Conservation (phyloP, 2,797 vertebrate genomes). For the Borostomias antarcticus region DNA sequence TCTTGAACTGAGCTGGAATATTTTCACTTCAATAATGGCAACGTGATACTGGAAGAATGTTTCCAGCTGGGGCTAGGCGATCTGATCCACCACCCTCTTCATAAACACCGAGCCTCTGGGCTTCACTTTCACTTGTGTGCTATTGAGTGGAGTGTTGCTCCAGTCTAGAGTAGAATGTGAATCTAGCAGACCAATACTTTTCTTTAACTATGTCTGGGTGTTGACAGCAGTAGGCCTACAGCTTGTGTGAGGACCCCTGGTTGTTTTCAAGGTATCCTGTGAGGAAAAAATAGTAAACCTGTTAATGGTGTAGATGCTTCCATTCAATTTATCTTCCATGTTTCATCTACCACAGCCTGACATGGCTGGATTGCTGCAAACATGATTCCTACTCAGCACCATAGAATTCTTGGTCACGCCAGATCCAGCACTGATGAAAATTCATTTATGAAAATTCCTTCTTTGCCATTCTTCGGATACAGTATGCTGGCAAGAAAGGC, state of each 20-base stretch:
- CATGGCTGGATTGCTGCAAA: no score
- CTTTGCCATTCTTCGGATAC: constrained; percentile 6
- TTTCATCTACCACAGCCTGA: no score
- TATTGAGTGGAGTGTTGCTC: neutral
- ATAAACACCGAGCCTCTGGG: constrained; percentile 25
- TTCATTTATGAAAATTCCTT: constrained; percentile 31
- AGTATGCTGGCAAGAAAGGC: neutral
- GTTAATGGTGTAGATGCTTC: no score
- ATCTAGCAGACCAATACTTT: neutral
- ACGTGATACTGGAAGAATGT: constrained; percentile 70
- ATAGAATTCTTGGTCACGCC: constrained; percentile 1
- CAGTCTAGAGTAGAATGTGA: neutral
- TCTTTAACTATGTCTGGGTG: neutral
- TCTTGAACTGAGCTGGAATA: constrained; percentile 58
- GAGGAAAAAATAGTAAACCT: no score
- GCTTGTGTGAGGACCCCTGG: neutral
- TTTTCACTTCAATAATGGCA: constrained; percentile 71
- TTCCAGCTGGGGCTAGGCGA: constrained; percentile 60
- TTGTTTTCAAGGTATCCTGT: neutral
- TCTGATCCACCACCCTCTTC: constrained; percentile 38
- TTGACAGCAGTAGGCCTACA: neutral
- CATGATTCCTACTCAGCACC: constrained; percentile 42
- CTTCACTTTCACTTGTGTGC: neutral
- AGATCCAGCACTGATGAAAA: constrained; percentile 31
- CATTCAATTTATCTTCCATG: no score